Base-by-base conservation (phyloP, 2,113 vertebrate genomes). In the Tringa solitaria region DNA sequence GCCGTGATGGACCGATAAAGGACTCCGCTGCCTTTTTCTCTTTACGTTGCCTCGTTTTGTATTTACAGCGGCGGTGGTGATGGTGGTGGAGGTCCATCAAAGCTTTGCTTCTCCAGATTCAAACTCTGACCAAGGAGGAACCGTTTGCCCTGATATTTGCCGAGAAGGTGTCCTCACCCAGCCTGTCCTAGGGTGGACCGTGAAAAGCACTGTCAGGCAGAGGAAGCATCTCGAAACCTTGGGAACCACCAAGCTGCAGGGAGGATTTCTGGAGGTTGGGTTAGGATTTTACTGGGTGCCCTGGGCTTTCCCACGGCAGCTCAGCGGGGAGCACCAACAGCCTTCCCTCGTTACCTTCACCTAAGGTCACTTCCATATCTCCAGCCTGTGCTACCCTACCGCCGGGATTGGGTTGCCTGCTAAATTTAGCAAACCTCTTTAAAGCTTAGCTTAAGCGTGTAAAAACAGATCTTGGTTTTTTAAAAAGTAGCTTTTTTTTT, bases 361-460 rank as follows among this genome's bases (percentile, higher is more conserved):
- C 13, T 94, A 57, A 91, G 75, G 84, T 96, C 90, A 81, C 46
- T 94, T 94, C 93, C 86, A 32, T 78, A 12, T 84, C 86, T 35
- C 27, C 73, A 90, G 85, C 91, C 50, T 65, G 11, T 81, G 79
- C 77, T 88, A 12, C 7, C 3, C 35, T 45, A 22, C 59, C 1
- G 0, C 65, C 33, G 15, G 96, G 79, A 65, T 94, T 93, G 93
- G 68, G 61, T 97, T 95, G 60, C 76, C 0, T 56, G 91, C 94
- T 96, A 95, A 91, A 92, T 91, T 95, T 96, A 97, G 95, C 84
- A 95, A 85, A 75, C 60, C 54, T 56, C 81, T 84, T 95, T 50
- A 46, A 67, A 91, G 94, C 95, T 92, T 87, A 61, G 56, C 15
- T 19, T 30, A 33, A 2, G 8, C 7, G 5, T 70, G 60, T 63